Conservation (phyloP, 2,113 vertebrate genomes). For the Lichenostomus cassidix region DNA sequence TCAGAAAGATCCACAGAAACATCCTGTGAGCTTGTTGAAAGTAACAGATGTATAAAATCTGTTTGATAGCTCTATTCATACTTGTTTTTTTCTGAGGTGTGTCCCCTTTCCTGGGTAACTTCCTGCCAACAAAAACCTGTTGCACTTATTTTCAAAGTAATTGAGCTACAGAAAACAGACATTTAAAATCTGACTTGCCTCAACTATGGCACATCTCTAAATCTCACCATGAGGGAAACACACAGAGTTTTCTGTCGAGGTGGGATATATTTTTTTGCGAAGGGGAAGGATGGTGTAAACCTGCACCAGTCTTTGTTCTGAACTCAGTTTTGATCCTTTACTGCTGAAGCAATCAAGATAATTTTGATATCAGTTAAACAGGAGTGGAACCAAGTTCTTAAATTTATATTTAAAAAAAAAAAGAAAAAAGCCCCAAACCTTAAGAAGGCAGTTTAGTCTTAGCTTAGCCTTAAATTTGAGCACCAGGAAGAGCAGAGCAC, state of each 20-base stretch:
- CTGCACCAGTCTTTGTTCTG: background rate
- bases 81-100: constrained; percentile 16
- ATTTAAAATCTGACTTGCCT: background rate
- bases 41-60: background rate
- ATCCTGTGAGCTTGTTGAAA: background rate
- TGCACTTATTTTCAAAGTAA: background rate
- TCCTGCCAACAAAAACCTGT: constrained; percentile 9
- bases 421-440: background rate
- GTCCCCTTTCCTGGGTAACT: constrained; percentile 38
- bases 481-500: background rate
- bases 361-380: background rate
- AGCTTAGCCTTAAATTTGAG: background rate
- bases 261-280: background rate
- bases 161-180: background rate
- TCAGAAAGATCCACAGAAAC: background rate
- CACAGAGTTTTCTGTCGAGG: background rate
- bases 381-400: background rate
- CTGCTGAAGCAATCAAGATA: background rate
- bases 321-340: background rate
- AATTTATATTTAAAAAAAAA: background rate
- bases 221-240: background rate
- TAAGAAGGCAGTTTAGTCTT: background rate
- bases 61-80: background rate
- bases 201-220: background rate
- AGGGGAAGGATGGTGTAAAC: background rate